Evolutionary conservation across 2,113 vertebrate species (phyloP).

Genomic region (Cynocephalus volans): DNA sequence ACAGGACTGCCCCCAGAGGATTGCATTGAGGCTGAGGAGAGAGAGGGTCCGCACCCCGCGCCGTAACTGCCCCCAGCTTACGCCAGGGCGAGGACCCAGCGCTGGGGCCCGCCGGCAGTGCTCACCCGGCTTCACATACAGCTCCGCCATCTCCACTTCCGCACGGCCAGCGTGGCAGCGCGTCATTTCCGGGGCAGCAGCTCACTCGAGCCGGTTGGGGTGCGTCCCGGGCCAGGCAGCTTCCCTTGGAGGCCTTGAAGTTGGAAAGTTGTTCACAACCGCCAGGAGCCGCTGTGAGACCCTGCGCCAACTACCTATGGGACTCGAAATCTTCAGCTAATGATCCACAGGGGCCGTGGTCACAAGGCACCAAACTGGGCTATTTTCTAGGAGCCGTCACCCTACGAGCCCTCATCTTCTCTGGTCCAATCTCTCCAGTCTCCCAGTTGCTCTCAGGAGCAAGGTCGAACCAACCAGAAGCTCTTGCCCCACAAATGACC

Average conservation of each 20-base stretch:
- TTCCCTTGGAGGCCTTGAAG: fast-evolving
- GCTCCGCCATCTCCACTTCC: slow-evolving; percentile 88
- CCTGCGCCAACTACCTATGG: not conserved
- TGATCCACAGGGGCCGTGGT: not conserved
- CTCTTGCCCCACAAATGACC: not conserved
- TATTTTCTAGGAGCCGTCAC: not conserved
- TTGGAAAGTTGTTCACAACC: fast-evolving
- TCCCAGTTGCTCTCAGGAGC: not conserved
- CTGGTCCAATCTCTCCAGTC: not conserved
- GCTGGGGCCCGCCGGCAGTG: not conserved
- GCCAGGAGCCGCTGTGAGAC: no score
- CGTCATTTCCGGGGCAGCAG: slow-evolving; percentile 78
- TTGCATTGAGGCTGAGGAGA: not conserved
- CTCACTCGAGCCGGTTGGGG: fast-evolving
- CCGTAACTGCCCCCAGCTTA: not conserved
- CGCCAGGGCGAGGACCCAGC: not conserved
- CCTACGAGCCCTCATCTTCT: not conserved
- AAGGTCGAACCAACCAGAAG: not conserved
- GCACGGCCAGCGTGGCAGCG: slow-evolving; percentile 56
- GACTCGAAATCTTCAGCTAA: not conserved
- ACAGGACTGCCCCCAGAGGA: not conserved
- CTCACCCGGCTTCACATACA: slow-evolving; percentile 90
- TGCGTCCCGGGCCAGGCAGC: fast-evolving
- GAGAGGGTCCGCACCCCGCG: not conserved
- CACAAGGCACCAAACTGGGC: not conserved